phyloP scores from a whole-genome alignment of 2,113 vertebrate species.

The Brachyhypopomus occidentalis region DNA sequence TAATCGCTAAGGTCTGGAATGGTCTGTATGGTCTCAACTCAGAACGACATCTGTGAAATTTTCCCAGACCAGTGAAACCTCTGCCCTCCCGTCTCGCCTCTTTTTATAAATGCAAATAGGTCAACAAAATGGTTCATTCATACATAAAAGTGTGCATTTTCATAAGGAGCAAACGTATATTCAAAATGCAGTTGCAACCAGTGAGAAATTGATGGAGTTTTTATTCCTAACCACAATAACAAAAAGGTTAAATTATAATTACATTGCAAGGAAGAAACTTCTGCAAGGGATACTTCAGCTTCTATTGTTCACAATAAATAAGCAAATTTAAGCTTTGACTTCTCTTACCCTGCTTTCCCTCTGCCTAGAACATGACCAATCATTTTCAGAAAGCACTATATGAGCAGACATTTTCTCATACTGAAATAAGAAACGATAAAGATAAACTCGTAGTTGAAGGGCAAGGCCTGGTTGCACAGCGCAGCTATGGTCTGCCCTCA shows the following conservation, averaged over 20 bases:
- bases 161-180: too few species aligned
- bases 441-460: neutral
- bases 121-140: neutral
- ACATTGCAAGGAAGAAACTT: too few species aligned
- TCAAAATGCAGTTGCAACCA: too few species aligned
- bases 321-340: too few species aligned
- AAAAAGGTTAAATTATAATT: too few species aligned
- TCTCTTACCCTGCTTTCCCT: too few species aligned
- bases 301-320: too few species aligned
- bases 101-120: neutral
- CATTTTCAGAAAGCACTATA: neutral
- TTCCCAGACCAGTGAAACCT: slow-evolving; percentile 20
- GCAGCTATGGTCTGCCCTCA: neutral
- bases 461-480: neutral
- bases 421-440: neutral
- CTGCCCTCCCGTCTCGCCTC: neutral
- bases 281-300: too few species aligned
- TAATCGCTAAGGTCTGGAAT: slow-evolving; percentile 51
- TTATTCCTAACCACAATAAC: too few species aligned
- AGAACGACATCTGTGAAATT: neutral
- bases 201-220: too few species aligned
- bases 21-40: slow-evolving; percentile 15
- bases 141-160: too few species aligned
- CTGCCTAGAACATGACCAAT: too few species aligned
- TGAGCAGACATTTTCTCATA: neutral